These are phyloP conservation scores for Adelphocoris suturalis DNA, from an alignment of 2,888 invertebrate genomes.

Conservation along the genomic window DNA sequence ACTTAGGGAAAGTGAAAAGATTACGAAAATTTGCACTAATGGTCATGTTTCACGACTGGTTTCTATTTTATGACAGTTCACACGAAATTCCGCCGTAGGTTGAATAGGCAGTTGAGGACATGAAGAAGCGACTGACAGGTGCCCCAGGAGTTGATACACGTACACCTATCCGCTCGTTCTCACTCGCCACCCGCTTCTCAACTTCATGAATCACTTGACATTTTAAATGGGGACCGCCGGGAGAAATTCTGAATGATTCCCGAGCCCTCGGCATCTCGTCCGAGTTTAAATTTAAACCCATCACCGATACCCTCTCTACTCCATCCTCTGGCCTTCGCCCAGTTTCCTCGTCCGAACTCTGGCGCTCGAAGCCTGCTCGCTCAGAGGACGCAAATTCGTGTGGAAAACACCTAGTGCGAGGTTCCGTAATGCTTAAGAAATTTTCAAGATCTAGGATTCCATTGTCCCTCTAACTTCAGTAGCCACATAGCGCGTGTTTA, in stretches of 20 bases:
- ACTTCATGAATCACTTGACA: constrained; percentile 45
- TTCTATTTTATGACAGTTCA: no score
- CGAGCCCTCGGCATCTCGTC: neutral
- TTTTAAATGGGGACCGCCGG: constrained; percentile 25
- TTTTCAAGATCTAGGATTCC: no score
- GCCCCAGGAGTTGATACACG: neutral
- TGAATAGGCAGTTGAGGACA: neutral
- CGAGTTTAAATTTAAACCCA: constrained; percentile 30
- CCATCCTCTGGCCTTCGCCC: constrained; percentile 27
- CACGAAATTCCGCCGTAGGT: neutral
- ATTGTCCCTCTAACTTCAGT: no score
- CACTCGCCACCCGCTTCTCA: constrained; percentile 12
- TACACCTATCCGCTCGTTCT: neutral
- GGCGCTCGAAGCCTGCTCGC: neutral
- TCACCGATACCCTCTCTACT: neutral
- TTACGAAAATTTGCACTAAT: no score
- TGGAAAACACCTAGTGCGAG: no score
- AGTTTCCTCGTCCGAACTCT: constrained; percentile 1
- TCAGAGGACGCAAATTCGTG: no score
- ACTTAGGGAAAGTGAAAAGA: no score
- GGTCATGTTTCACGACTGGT: no score
- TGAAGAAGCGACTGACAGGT: constrained; percentile 30
- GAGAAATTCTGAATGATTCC: constrained; percentile 41
- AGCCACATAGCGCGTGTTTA: no score
- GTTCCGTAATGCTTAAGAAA: no score